Percentiles rank a stretch among this genome's conserved stretches.
phyloP scores from a whole-genome alignment of 2,113 vertebrate genomes.

The Craseonycteris thonglongyai region DNA sequence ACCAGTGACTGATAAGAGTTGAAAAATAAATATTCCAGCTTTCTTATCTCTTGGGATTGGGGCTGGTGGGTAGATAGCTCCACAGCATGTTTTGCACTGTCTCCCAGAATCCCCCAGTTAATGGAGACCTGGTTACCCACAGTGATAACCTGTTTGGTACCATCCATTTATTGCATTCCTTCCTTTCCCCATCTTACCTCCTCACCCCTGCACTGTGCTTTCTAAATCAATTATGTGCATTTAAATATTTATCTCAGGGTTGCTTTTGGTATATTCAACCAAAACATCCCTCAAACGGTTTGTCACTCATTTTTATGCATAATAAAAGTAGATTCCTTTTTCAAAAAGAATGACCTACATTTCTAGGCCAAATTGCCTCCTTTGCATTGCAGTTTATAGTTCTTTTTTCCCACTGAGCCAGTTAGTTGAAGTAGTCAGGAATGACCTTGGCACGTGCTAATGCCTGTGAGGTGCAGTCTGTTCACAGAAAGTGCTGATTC shows the following conservation, averaged over 20 bases:
- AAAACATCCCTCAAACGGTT: background rate
- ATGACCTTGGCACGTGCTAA: slow-evolving; percentile 5
- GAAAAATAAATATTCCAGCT: background rate
- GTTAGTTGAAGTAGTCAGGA: slow-evolving; percentile 24
- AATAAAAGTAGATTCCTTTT: background rate
- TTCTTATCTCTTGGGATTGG: background rate
- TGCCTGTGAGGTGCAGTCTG: background rate
- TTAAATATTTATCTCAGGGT: background rate
- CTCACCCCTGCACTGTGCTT: background rate
- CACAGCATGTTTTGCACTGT: background rate
- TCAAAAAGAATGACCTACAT: slow-evolving; percentile 12
- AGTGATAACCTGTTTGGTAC: background rate
- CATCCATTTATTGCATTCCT: background rate
- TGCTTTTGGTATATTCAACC: background rate
- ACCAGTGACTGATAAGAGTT: background rate
- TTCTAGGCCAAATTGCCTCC: background rate
- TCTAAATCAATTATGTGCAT: background rate
- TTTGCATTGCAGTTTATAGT: background rate
- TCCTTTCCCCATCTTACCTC: background rate
- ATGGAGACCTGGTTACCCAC: background rate
- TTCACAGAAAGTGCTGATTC: slow-evolving; percentile 16
- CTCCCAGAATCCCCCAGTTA: background rate
- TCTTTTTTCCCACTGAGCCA: background rate
- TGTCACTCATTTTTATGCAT: background rate
- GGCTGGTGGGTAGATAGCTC: background rate